Conservation (phyloP, 2,113 vertebrate genomes). For the Prochilodus magdalenae region DNA sequence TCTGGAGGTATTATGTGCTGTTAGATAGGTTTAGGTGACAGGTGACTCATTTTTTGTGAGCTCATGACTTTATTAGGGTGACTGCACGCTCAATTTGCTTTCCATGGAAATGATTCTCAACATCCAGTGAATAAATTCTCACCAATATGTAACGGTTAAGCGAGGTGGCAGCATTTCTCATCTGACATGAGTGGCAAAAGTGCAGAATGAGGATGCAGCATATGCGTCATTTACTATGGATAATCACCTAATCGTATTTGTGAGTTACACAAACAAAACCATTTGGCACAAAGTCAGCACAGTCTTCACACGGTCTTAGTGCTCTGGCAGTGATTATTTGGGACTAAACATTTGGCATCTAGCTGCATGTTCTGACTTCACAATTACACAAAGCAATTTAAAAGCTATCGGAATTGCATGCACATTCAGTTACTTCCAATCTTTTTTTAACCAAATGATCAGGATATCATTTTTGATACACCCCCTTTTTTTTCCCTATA, state of each 20-base stretch:
- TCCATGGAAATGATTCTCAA: neutral
- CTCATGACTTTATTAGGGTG: too few species aligned
- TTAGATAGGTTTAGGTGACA: too few species aligned
- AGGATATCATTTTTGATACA: too few species aligned
- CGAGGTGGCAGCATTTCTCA: neutral
- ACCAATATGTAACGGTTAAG: neutral
- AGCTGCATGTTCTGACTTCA: too few species aligned
- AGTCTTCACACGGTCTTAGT: neutral
- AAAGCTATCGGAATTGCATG: too few species aligned
- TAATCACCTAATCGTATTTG: conserved; percentile 28
- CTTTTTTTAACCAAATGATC: too few species aligned
- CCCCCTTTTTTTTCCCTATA: too few species aligned
- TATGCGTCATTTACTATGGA: conserved; percentile 27
- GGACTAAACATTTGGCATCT: too few species aligned
- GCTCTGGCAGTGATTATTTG: neutral
- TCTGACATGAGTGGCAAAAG: conserved; percentile 4
- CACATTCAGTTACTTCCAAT: too few species aligned
- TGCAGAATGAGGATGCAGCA: neutral
- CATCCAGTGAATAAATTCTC: neutral
- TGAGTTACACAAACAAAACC: conserved; percentile 18
- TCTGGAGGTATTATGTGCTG: too few species aligned
- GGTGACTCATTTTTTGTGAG: too few species aligned
- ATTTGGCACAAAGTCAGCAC: conserved; percentile 22
- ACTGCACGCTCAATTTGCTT: neutral
- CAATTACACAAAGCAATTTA: too few species aligned